A percentile compares a stretch with the other conserved stretches of the same genome.
Conservation (phyloP, 2,888 invertebrate genomes). For the Lycaena phlaeas region DNA sequence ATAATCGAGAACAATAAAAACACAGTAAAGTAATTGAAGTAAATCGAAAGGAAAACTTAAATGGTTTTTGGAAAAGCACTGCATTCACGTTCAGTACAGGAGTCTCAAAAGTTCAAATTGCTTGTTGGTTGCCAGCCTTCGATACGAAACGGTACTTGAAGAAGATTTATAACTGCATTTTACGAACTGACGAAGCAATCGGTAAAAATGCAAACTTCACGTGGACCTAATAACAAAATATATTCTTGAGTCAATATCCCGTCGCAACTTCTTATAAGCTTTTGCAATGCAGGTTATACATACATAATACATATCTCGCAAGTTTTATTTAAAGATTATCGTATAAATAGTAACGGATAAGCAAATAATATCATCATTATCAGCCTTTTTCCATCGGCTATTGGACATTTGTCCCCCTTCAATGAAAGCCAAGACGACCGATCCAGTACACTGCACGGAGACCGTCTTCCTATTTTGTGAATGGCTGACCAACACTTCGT, state of each 20-base stretch:
- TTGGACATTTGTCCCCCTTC: no score
- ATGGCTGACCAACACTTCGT: no score
- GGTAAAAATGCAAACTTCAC: conserved; percentile 5
- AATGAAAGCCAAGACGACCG: no score
- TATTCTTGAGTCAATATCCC: conserved; percentile 3
- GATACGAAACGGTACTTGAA: conserved; percentile 9
- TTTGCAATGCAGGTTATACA: conserved; percentile 1
- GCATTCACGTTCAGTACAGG: conserved; percentile 6
- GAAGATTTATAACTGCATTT: conserved; percentile 9
- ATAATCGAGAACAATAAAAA: no score
- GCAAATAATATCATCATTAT: no score
- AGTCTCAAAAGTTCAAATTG: conserved; percentile 3
- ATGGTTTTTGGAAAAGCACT: conserved; percentile 7
- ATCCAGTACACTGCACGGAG: no score
- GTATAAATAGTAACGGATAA: no score
- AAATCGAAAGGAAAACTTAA: conserved; percentile 7
- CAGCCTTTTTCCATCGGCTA: no score
- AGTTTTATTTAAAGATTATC: background rate
- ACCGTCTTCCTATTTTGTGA: no score
- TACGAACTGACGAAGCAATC: conserved; percentile 8
- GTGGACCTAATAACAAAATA: conserved; percentile 4
- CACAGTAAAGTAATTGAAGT: conserved; percentile 2
- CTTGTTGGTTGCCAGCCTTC: conserved; percentile 8
- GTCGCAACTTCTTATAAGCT: background rate
- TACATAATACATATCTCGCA: no score